Evolutionary conservation across 35 echinoderm and acorn worm species (phyloP), one percentile per base, ranked within the genome.

Genomic region (Apostichopus parvimensis): DNA sequence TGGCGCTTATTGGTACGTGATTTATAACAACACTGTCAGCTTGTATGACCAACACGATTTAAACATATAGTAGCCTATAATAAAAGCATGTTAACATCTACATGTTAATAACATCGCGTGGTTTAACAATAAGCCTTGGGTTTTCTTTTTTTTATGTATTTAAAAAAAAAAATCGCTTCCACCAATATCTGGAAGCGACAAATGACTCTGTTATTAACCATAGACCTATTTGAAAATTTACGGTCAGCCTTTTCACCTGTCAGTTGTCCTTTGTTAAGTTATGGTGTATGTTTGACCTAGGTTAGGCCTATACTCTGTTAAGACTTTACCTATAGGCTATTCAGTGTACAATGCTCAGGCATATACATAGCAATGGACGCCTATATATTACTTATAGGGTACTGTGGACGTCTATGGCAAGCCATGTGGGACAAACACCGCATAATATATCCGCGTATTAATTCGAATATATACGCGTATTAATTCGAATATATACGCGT

Each of bases 151-250:
- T 82, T 82, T 45, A 82, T 82, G 25, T 45, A 14, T 82, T 82
- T 22, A 2, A 54, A 55, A 82, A 82, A 82, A 82, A 8, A 56
- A 56, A 82, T 82, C 25, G 14, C 34, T 82, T 8, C 13, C 34
- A 18, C 18, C 45, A n/a, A 53, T 82, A 53, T 82, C 18, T 68
- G 11, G 11, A 11, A 18, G 64, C 18, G 18, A 68, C 64, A 18
- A 55, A 82, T 18, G 79, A 56, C 45, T 54, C 18, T 54, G 54
- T n/a, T 54, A 82, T 82, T 56, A 82, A 82, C 79, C 45, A 82
- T 53, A 56, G 79, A 82, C 53, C 24, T 13, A 82, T 82, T 82
- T 82, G 79, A 82, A 82, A 82, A 82, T 82, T 82, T 82, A 82
- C 55, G 79, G 79, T n/a, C 79, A 54, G 55, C 45, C 17, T 45